Base-by-base conservation (phyloP, 1,140 invertebrate species). In the Magallana gigas region DNA sequence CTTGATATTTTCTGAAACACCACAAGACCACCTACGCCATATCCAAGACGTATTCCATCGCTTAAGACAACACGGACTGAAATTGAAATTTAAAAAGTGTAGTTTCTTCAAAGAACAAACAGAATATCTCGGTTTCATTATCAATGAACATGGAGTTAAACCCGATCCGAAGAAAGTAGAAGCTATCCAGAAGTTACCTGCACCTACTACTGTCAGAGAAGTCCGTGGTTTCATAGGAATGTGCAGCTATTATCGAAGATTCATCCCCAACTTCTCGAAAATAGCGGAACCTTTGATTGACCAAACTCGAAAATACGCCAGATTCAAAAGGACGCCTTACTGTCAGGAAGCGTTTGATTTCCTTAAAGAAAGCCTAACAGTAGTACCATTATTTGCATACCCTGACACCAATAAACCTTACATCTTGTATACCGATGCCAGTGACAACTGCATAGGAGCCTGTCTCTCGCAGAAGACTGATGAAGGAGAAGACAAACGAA, bases 241-340 rank as follows among this genome's bases (percentile, higher is more conserved):
- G 84, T 91, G 94, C 3, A 92, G 92, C 36, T 96, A 95, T 90
- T 96, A 96, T 90, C 88, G 93, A 4, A 92, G 92, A 71, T 96
- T 96, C 85, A 91, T 95, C 9, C 92, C 88, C 12, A 93, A 94
- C 76, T 93, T 94, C 36, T 92, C 94, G 1, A 76, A 90, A n/a
- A 89, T 94, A 0, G 90, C 93, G 18, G 84, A 89, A 62, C 95
- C 95, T 8, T 88, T 95, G 1, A 87, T 90, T 8, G 58, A 76
- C 4, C 57, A 96, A 7, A 91, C 94, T 48, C 94, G 94, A 87
- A 95, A 95, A 89, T 92, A 94, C 87, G 85, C 88, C 4, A 89
- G 85, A 58, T 92, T 91, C 82, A 90, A 87, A 8, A 92, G 92
- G 91, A 85, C 82, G 18, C 23, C 64, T 14, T 84, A 88, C 11